Evolutionary conservation across 1,140 invertebrate species (phyloP).

Genomic region (Drosophila gunungcola): DNA sequence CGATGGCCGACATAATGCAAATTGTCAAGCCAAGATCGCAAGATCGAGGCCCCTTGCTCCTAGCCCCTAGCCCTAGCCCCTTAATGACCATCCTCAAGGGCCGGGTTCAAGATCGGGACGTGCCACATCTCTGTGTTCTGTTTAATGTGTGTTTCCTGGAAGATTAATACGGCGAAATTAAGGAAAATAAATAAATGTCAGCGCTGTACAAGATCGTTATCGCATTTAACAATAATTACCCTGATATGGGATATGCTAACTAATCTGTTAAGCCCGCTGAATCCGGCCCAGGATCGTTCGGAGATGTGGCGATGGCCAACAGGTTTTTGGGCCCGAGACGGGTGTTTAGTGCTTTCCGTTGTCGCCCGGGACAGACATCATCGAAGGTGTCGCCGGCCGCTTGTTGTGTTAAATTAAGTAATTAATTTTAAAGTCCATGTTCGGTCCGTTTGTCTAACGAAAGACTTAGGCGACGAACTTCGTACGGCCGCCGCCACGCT

Average conservation of each 20-base stretch:
- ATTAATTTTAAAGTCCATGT: conserved; percentile 83
- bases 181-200: conserved; percentile 85
- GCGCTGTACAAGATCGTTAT: conserved; percentile 84
- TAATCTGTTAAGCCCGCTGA: conserved; percentile 81
- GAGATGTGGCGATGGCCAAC: conserved; percentile 37
- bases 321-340: conserved; percentile 53
- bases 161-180: conserved; percentile 85
- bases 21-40: conserved; percentile 62
- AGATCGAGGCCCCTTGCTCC: conserved; percentile 11
- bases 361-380: conserved; percentile 59
- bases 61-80: background rate
- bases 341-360: conserved; percentile 76
- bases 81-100: conserved; percentile 37
- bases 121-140: conserved; percentile 61
- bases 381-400: conserved; percentile 65
- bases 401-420: conserved; percentile 84
- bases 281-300: conserved; percentile 42
- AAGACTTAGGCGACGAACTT: conserved; percentile 76
- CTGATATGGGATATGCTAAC: conserved; percentile 85
- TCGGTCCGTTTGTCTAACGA: conserved; percentile 73
- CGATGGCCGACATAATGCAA: conserved; percentile 73
- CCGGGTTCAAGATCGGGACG: conserved; percentile 39
- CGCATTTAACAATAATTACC: conserved; percentile 85
- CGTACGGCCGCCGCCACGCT: conserved; percentile 33
- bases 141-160: conserved; percentile 80